phyloP scores from a whole-genome alignment of 1,140 invertebrate genomes.

The Hycleus phaleratus region DNA sequence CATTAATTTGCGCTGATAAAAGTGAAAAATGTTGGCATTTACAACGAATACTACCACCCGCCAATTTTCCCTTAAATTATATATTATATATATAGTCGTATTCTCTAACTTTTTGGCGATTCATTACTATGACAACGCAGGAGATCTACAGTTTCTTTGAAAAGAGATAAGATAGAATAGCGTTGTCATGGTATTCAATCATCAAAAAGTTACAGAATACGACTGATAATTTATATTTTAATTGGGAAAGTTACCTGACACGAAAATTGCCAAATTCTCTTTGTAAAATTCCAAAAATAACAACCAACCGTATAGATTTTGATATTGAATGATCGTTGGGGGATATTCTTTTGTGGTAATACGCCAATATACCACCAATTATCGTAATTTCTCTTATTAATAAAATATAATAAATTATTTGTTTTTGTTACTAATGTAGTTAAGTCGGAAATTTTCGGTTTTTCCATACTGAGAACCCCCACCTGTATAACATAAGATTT shows the following conservation, averaged over 20 bases:
- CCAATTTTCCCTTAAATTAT: no score
- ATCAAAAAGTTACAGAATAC: no score
- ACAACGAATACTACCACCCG: neutral
- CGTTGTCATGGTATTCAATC: no score
- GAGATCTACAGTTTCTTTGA: neutral
- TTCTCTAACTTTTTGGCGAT: no score
- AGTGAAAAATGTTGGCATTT: neutral
- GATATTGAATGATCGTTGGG: neutral
- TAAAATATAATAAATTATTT: neutral
- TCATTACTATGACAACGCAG: no score
- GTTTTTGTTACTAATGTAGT: neutral
- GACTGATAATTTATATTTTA: no score
- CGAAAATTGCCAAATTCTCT: neutral
- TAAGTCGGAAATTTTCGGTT: no score
- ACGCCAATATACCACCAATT: constrained; percentile 1
- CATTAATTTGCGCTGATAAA: neutral
- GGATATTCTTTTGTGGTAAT: neutral
- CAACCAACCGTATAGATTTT: neutral
- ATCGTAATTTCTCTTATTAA: neutral
- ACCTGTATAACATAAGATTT: no score
- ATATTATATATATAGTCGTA: no score
- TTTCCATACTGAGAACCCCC: no score
- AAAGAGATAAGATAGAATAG: neutral
- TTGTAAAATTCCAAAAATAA: neutral
- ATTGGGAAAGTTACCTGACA: neutral